Base-by-base conservation (phyloP, 1,140 invertebrate genomes). In the Heliconius eleuchia region DNA sequence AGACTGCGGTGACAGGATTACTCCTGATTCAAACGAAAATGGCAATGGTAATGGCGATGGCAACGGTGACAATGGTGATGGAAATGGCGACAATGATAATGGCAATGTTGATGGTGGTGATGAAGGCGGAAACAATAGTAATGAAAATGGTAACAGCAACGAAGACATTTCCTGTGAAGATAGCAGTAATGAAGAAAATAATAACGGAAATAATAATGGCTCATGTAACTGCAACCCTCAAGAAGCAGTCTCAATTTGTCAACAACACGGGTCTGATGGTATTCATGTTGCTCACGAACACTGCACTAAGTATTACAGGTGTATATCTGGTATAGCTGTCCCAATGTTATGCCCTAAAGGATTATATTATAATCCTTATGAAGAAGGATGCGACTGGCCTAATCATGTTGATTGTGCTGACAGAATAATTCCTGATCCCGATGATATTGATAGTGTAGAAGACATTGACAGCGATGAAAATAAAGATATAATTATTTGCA, bases 71-170 rank as follows among this genome's bases (percentile, higher is more conserved):
- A 74, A 71, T 30, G 73, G 52, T 4, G 76, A 79, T 23, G 84
- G 96, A 89, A 86, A 95, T 72, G 95, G 97, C 86, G 95, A 97
- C 84, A 42, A 34, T 18, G 55, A n/a, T 3, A 73, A 75, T 71
- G 74, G 23, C 13, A 74, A 74, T 39, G 76, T 57, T 66, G 83
- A 70, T 73, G 73, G 57, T 95, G 96, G 95, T 91, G 34, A 39
- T 57, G 57, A 42, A 19, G 46, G 34, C 71, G 81, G 30, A 34
- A 72, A 75, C 50, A 39, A 73, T 16, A 39, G 57, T 19, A 74
- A 74, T 42, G 37, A 42, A 23, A 72, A 74, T 18, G 66, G 70
- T 16, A 66, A 16, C n/a, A 30, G 27, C 1, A 30, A 66, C 27
- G 60, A 66, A 66, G n/a, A 30, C 13, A 66, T 13, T 30, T 66